Base-by-base conservation (phyloP, 2,888 invertebrate species). In the Leptarthrus brevirostris region DNA sequence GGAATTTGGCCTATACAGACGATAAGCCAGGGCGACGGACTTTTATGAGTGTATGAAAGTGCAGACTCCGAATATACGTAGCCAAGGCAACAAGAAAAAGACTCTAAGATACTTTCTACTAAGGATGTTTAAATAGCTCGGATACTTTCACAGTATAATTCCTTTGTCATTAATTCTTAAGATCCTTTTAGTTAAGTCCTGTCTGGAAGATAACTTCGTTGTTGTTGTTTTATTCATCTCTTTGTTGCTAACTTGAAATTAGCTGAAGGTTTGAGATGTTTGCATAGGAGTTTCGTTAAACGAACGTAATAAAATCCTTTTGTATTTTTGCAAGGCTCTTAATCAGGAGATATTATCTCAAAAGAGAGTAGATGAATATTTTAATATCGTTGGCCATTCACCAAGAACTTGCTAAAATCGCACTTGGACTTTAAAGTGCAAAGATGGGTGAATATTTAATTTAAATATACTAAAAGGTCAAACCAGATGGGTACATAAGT, bases 91-190 rank as follows among this genome's bases (percentile, higher is more conserved):
- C 36, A 56, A 26, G 16, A 56, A 36, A 58, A 56, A 58, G 10
- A 14, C 20, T 16, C 58, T 36, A 36, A 58, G 36, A 58, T 3
- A 20, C 34, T 58, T 58, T 58, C 18, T 20, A 58, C 36, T 22
- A 36, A 58, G 36, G 58, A 58, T 58, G 58, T 58, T 58, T 58
- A 58, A 58, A 58, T 58, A 34, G 58, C 58, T 36, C 10, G 58
- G 20, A 58, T 58, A 58, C 58, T 58, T 36, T 58, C 12, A 36
- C 34, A 20, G 20, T 34, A 58, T 58, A 58, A 58, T 58, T 58
- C 26, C 58, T 36, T 58, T 40, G 40, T 58, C 58, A 36, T 58
- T 58, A 58, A 58, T 58, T 58, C 58, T 58, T 58, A 20, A 58
- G 58, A 58, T 58, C 58, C 58, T 58, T 58, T 58, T 58, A 36